Evolutionary conservation across 64 coral and sea anemone species (phyloP), one percentile per base, ranked within the genome.

Genomic region (Porites australiensis): DNA sequence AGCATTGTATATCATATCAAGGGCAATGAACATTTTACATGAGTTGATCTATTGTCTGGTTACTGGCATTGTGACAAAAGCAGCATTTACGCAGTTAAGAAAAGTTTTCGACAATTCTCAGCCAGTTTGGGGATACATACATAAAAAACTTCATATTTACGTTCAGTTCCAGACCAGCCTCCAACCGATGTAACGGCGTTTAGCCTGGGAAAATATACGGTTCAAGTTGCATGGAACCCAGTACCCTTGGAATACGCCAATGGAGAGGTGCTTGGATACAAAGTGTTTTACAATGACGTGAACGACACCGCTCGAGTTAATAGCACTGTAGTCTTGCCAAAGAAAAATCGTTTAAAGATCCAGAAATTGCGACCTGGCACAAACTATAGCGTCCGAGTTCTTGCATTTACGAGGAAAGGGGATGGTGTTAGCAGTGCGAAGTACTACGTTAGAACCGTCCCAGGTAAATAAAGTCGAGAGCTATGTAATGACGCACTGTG

Each of bases 161-260:
- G 27, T 57, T 12, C 12, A 77, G 74, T 77, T n/a, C 74, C 74
- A 77, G 74, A 77, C 49, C 74, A 10, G 6, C 74, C 74, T 77
- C 74, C 74, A n/a, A 7, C 13, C 13, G 74, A 77, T 44, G 54
- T 77, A 21, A 77, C 74, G 7, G 74, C n/a, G 3, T 53, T 52
- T 8, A 55, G 74, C 74, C 4, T 54, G 13, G 50, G 74, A n/a
- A 53, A 4, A 20, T 8, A 54, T 8, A 19, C 50, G 49, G 47
- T 52, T n/a, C 48, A 77, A 54, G 14, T 77, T 6, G 50, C 19
- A 2, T 77, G 74, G 74, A 19, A 50, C 5, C 74, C 74, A 53
- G 74, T 77, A 2, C 16, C 15, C 18, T 19, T 18, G 5, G 74
- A 53, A 52, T 54, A 53, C 5, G 54, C 74, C 14, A 77, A 77